A percentile compares a stretch with the other conserved stretches of the same genome.
Conservation (phyloP, 2,113 vertebrate species). For the Turdus rufiventris region DNA sequence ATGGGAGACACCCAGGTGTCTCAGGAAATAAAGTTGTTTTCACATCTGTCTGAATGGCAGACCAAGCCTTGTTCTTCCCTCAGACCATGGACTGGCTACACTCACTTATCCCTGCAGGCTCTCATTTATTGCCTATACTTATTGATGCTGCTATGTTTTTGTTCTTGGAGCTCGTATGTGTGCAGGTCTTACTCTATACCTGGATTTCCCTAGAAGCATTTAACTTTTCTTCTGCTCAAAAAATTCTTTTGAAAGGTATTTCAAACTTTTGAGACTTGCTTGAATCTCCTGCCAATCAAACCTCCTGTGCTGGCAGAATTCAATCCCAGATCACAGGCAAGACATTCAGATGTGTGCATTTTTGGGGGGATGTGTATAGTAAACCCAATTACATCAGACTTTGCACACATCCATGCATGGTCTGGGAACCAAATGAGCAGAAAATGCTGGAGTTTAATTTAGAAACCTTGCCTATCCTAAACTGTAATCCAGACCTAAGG, state of each 20-base stretch:
- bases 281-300: background rate
- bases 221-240: background rate
- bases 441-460: background rate
- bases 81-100: background rate
- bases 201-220: background rate
- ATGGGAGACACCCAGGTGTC: background rate
- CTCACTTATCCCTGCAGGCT: background rate
- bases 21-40: background rate
- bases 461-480: background rate
- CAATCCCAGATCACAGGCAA: background rate
- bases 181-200: background rate
- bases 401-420: background rate
- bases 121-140: background rate
- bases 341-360: background rate
- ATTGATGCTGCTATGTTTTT: rapidly evolving
- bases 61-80: background rate
- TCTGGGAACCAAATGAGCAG: background rate
- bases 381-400: background rate
- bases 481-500: background rate
- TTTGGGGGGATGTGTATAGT: background rate
- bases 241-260: background rate
- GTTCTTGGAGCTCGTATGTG: background rate
- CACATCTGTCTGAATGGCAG: background rate
- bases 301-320: background rate
- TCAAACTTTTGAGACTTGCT: background rate